Evolutionary conservation across 1,140 invertebrate species (phyloP), one percentile per base, ranked within the genome.

Genomic region (Diprion similis): DNA sequence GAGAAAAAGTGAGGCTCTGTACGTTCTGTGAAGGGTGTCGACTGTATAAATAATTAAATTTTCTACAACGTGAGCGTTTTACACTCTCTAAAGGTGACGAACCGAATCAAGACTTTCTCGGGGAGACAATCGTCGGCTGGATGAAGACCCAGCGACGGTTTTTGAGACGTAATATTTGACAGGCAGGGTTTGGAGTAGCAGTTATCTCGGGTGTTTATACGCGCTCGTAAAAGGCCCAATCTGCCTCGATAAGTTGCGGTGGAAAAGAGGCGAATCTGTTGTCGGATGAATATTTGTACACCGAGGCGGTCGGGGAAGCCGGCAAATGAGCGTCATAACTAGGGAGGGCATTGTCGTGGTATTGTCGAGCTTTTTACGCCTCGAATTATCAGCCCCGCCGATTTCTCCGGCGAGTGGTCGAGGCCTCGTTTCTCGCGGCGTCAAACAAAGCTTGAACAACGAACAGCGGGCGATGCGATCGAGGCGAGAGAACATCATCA

Each of bases 171-270:
- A 37, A 37, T 37, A 37, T 37, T 37, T 37, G 24, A 37, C 24
- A 37, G 24, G 24, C 11, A 8, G 51, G 1, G 51, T 59, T 59
- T 59, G 51, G 24, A 37, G 71, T 72, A 75, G 69, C 76, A 76
- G 77, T 79, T 79, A 78, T 79, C 75, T 78, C 78, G 24, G 24
- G 75, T 79, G 77, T 78, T 78, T 79, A 78, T 79, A 79, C 71
- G 71, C 72, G 47, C 65, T 18, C 73, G 70, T 79, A 79, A 78
- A 78, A 78, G 78, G 75, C 66, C 78, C 78, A 79, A 79, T 79
- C 78, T 79, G 77, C 71, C 74, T 78, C 77, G 76, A 79, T 79
- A 78, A 79, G 78, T 78, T 74, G 65, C 51, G 24, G 67, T 48
- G 69, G 70, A 70, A 48, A 37, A 66, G 46, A 73, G 66, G 59